A percentile compares a stretch with the other conserved stretches of the same genome.
Conservation (phyloP, 2,888 invertebrate genomes). For the Branchellion lobata region DNA sequence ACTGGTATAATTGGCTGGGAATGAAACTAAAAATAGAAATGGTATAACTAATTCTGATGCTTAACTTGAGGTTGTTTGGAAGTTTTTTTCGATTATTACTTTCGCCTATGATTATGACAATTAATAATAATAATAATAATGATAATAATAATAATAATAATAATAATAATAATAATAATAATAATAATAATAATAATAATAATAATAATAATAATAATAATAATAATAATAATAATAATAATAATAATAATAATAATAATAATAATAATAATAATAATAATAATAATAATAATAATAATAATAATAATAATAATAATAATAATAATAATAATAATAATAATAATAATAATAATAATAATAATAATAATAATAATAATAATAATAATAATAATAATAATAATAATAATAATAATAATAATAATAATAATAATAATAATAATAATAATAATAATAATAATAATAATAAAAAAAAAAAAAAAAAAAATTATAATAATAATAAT, state of each 20-base stretch:
- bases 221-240: background rate
- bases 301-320: background rate
- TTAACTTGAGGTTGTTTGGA: too few relatives aligned
- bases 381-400: background rate
- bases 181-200: background rate
- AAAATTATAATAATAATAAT: too few relatives aligned
- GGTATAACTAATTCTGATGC: too few relatives aligned
- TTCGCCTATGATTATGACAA: too few relatives aligned
- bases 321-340: background rate
- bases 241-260: background rate
- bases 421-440: background rate
- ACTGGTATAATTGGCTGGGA: too few relatives aligned
- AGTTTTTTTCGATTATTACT: too few relatives aligned
- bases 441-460: background rate
- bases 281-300: background rate
- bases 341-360: background rate
- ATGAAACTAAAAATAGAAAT: too few relatives aligned
- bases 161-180: background rate
- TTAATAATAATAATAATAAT: conserved; percentile 7
- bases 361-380: background rate
- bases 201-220: background rate
- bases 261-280: background rate
- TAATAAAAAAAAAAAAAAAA: background rate
- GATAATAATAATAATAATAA: background rate
- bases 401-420: background rate